phyloP scores from a whole-genome alignment of 2,888 invertebrate genomes.

The Ctena decussata region DNA sequence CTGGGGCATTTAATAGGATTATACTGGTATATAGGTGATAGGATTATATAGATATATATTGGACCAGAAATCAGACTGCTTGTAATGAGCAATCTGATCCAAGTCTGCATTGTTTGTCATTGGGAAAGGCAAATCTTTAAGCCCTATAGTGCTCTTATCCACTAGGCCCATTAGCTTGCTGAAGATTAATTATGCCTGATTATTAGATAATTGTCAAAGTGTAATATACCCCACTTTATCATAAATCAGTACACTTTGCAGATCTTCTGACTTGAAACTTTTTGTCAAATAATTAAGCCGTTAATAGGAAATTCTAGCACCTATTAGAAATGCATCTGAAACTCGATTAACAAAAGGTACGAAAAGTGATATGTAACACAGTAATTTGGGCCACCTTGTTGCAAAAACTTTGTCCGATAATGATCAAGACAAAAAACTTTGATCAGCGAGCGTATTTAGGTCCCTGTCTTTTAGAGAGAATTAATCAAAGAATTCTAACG shows the following conservation, averaged over 20 bases:
- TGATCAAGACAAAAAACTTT: neutral
- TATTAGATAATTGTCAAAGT: neutral
- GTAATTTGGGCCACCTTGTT: slow-evolving; percentile 8
- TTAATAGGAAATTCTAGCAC: neutral
- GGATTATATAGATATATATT: too few relatives aligned
- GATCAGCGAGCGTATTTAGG: neutral
- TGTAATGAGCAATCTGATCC: too few relatives aligned
- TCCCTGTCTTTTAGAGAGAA: neutral
- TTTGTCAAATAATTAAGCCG: slow-evolving; percentile 22
- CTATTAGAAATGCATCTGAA: neutral
- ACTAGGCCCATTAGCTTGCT: too few relatives aligned
- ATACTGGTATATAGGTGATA: too few relatives aligned
- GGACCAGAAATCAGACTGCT: too few relatives aligned
- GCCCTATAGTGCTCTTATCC: too few relatives aligned
- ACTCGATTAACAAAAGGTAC: neutral
- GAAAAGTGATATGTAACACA: neutral
- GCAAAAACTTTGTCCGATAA: neutral
- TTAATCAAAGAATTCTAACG: neutral
- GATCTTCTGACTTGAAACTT: slow-evolving; percentile 15
- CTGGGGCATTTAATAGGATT: too few relatives aligned
- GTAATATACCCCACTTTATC: slow-evolving; percentile 21
- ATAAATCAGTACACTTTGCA: slow-evolving; percentile 21
- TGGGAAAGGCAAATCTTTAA: too few relatives aligned
- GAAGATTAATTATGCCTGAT: neutral
- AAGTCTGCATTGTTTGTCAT: too few relatives aligned